Evolutionary conservation across 2,113 vertebrate species (phyloP).

Genomic region (Anolis carolinensis): DNA sequence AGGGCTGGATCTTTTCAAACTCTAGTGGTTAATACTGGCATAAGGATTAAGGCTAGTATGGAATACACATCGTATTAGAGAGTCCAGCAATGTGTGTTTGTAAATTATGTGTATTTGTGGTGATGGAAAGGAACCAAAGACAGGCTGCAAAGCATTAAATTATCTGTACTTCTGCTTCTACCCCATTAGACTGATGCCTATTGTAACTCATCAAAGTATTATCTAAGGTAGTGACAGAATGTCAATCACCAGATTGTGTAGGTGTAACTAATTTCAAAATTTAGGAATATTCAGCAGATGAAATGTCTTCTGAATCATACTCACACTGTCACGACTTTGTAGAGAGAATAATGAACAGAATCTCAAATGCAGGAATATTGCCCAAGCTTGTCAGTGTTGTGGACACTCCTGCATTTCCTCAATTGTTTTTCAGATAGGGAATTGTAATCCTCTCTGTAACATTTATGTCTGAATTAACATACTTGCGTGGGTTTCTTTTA

Average conservation of each 20-base stretch:
- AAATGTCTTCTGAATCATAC: slow-evolving; percentile 25
- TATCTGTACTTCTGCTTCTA: not conserved
- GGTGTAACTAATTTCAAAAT: slow-evolving; percentile 21
- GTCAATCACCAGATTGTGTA: slow-evolving; percentile 20
- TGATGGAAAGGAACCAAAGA: not conserved
- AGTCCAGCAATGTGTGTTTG: not conserved
- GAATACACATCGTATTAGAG: not conserved
- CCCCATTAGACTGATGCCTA: not conserved
- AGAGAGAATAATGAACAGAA: not conserved
- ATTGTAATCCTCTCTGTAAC: not conserved
- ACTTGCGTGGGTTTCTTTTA: not conserved
- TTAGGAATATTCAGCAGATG: not conserved
- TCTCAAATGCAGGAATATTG: not conserved
- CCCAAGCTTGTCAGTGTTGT: not conserved
- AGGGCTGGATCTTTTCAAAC: no score
- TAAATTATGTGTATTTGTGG: not conserved
- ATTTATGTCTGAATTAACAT: not conserved
- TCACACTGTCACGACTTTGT: slow-evolving; percentile 10
- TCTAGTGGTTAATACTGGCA: not conserved
- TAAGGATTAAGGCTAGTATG: not conserved
- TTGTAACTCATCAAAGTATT: slow-evolving; percentile 19
- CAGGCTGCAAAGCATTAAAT: not conserved
- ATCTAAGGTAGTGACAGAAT: slow-evolving; percentile 12
- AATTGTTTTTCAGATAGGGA: not conserved
- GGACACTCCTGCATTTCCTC: not conserved